phyloP scores from a whole-genome alignment of 1,140 invertebrate genomes.

The Drosophila kepulauana region DNA sequence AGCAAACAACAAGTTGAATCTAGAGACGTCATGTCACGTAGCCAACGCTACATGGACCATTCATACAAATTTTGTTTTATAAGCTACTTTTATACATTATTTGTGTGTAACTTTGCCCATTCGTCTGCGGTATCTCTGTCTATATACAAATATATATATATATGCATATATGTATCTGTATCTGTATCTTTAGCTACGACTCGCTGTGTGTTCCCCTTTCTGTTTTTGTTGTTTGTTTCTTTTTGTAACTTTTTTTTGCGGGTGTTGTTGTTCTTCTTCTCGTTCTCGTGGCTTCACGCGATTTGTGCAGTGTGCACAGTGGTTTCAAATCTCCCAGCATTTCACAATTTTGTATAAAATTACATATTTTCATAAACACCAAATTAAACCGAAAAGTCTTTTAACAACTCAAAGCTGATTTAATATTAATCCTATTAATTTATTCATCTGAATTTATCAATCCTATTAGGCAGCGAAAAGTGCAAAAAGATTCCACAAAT shows the following conservation, averaged over 20 bases:
- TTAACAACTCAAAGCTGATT: too few relatives aligned
- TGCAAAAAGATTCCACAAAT: not conserved
- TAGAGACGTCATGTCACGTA: constrained; percentile 80
- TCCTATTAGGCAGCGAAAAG: not conserved
- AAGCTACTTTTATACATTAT: constrained; percentile 81
- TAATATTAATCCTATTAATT: not conserved
- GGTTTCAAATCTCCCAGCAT: not conserved
- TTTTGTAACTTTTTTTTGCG: not conserved
- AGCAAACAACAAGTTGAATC: constrained; percentile 74
- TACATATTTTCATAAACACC: too few relatives aligned
- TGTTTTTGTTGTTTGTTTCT: not conserved
- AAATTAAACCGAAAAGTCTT: too few relatives aligned
- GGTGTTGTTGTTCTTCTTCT: constrained; percentile 11
- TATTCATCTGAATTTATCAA: not conserved
- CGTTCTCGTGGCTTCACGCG: constrained; percentile 31
- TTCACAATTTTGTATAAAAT: not conserved
- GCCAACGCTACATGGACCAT: constrained; percentile 78
- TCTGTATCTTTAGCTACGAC: constrained; percentile 12
- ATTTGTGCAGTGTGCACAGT: constrained; percentile 25
- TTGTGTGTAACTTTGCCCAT: constrained; percentile 76
- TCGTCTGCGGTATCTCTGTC: constrained; percentile 1
- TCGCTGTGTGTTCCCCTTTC: constrained; percentile 21
- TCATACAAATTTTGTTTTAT: constrained; percentile 84
- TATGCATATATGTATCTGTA: constrained; percentile 11
- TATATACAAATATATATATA: not conserved